Evolutionary conservation across 2,113 vertebrate species (phyloP), one percentile per base, ranked within the genome.

Genomic region (Silurus asotus): DNA sequence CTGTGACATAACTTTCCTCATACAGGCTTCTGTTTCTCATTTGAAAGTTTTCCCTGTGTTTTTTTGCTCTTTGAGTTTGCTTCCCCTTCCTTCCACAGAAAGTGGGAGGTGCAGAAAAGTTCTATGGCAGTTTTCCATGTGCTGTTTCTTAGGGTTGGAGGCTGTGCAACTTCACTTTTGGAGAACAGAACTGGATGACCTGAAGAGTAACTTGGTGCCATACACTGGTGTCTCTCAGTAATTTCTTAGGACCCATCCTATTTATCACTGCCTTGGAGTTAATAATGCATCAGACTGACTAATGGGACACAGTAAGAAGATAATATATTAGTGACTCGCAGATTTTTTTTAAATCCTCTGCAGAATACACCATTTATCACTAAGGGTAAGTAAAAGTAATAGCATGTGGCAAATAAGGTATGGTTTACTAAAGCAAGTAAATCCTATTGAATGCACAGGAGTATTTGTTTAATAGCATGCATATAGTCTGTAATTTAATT

Each of bases 1-100:
- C 81, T 81, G 90, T 94, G 93, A 94, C 93, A 92, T 95, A 92
- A 94, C 91, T 87, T 84, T 92, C 87, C 89, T 88, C 56, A 65
- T 84, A 86, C 89, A 91, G 89, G 87, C 79, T 90, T 94, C 94
- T 95, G 94, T 90, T 93, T 95, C 90, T 93, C 91, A 91, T 95
- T 95, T 93, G 88, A 81, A 86, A 67, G 49, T 70, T 65, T 82
- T 56, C 72, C 74, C 17, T 45, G 58, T 72, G 49, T 81, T 81
- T 77, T 83, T 87, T 83, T 67, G 8, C 28, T 83, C 88, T 86
- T 83, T 88, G 82, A 85, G 85, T 81, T 84, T 88, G 81, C 80
- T 80, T 67, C 88, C 89, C 70, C 70, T 87, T 88, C 88, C 87
- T 91, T 86, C 83, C 61, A 76, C 85, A 91, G 85, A 92, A 91